Percentiles rank a stretch among this genome's conserved stretches.
Conservation (phyloP, 2,113 vertebrate species). For the Chlamydotis undulata region DNA sequence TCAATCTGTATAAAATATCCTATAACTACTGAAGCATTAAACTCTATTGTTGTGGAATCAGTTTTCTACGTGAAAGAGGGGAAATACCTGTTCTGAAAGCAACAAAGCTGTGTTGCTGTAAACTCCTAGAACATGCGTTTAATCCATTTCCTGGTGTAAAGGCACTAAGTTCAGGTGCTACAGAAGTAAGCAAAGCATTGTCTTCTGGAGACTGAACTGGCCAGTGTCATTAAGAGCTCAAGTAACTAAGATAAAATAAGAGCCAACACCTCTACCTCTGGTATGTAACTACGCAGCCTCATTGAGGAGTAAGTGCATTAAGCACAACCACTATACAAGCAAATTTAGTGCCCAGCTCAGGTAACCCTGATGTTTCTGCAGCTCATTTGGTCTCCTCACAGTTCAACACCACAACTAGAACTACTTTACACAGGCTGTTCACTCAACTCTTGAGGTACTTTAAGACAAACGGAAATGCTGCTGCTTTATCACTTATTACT, state of each 20-base stretch:
- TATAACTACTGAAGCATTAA: neutral
- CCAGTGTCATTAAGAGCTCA: neutral
- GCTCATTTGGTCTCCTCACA: neutral
- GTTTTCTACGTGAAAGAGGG: neutral
- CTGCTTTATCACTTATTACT: neutral
- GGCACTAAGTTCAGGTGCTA: neutral
- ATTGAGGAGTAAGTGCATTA: neutral
- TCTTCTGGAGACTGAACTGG: neutral
- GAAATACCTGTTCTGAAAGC: neutral
- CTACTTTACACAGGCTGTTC: neutral
- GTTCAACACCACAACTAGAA: neutral
- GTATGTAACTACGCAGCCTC: rapidly evolving
- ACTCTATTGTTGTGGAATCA: neutral
- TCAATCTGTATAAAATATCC: neutral
- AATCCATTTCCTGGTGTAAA: neutral
- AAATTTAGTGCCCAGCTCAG: neutral
- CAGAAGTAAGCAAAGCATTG: neutral
- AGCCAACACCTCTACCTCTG: neutral
- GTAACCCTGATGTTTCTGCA: neutral
- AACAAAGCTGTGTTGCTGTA: neutral
- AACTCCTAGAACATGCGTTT: neutral
- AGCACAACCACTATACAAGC: neutral
- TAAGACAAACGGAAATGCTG: neutral
- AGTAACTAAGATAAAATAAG: neutral
- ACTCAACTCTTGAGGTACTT: neutral